Conservation (phyloP, 2,888 invertebrate species). For the Troides oblongomaculatus region DNA sequence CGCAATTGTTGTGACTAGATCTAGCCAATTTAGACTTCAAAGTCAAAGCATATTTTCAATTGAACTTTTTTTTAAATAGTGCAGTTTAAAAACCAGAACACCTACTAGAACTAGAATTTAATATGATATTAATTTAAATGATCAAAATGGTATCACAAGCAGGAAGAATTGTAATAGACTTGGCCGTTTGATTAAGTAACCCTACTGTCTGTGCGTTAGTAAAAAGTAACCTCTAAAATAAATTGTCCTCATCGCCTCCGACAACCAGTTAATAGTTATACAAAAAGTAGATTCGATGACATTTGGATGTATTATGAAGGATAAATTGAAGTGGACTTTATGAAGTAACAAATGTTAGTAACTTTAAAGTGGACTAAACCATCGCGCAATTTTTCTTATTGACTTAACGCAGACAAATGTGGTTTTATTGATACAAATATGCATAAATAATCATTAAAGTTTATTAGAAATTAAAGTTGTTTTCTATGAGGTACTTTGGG, state of each 20-base stretch:
- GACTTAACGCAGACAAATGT: too few relatives aligned
- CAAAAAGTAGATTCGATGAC: slow-evolving; percentile 44
- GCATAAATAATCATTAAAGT: too few relatives aligned
- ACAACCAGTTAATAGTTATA: slow-evolving; percentile 30
- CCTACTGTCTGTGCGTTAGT: slow-evolving; percentile 29
- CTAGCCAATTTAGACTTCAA: too few relatives aligned
- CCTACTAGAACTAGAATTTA: too few relatives aligned
- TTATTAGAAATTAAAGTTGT: too few relatives aligned
- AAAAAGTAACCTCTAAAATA: slow-evolving; percentile 38
- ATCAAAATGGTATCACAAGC: slow-evolving; percentile 12
- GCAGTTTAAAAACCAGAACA: too few relatives aligned
- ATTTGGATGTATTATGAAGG: slow-evolving; percentile 38
- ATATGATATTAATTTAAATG: too few relatives aligned
- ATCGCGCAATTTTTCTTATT: neutral
- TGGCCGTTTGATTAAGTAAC: slow-evolving; percentile 29
- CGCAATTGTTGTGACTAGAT: too few relatives aligned
- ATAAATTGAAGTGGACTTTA: slow-evolving; percentile 29
- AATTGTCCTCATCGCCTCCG: slow-evolving; percentile 35
- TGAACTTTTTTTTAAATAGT: too few relatives aligned
- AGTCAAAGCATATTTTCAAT: too few relatives aligned
- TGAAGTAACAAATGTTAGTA: slow-evolving; percentile 16
- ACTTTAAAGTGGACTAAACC: slow-evolving; percentile 3
- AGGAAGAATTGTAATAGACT: slow-evolving; percentile 34
- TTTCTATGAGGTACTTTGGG: too few relatives aligned
- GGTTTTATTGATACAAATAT: too few relatives aligned